Evolutionary conservation across 2,888 invertebrate genomes (phyloP), one percentile per base, ranked within the genome.

Genomic region (Tortrix viridana): DNA sequence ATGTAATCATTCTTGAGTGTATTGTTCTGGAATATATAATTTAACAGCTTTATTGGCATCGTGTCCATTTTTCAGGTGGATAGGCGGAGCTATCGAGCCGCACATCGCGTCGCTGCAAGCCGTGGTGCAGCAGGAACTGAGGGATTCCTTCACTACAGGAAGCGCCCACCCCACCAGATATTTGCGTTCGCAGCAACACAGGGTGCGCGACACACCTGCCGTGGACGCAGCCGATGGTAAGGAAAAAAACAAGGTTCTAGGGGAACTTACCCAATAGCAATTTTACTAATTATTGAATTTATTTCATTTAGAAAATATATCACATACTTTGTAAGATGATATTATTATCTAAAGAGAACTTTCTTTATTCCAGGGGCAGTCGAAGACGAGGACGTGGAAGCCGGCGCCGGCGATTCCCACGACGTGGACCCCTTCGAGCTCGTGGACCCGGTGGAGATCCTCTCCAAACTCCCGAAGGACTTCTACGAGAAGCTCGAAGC

Each of bases 401-500:
- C 93, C 9, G 95, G 93, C 3, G 94, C 93, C 20, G 95, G 94
- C 1, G 93, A 91, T 44, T 93, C 93, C 3, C 94, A 89, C 12
- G 96, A 96, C 64, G 92, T 98, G 56, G 99, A 99, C 88, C 96
- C 98, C 0, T 97, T 96, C 84, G 99, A 99, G 60, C 89, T 98
- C 0, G 85, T 98, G 32, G 97, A 97, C 73, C 97, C 99, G 0
- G 98, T 98, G 50, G 98, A 99, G 79, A 97, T 99, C 70, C 84
- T 99, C 0, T 96, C 97, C 0, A 97, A 98, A 81, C 87, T 99
- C 38, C 98, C 99, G 0, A 97, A 98, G 88, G 98, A 99, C 85
- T 99, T 99, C 85, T 98, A 96, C 80, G 98, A 98, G 3, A 97
- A 98, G 82, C 83, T 97, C 3, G 98, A 99, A 75, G 97, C 97